Evolutionary conservation across 2,888 invertebrate species (phyloP).

Genomic region (Polydrusus tereticollis): DNA sequence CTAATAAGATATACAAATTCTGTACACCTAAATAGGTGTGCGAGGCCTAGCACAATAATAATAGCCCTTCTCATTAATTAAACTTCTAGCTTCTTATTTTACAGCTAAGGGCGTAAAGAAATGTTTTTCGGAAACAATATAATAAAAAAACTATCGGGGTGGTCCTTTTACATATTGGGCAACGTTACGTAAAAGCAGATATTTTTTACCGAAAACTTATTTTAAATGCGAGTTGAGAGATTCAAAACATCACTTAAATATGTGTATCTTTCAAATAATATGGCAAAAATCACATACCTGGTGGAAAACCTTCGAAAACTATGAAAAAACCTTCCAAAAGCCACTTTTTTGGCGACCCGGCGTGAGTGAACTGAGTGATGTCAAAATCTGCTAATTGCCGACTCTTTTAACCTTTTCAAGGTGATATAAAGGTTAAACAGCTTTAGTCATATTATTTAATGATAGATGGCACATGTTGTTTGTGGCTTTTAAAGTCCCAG

Average conservation of each 20-base stretch:
- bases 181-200: constrained; percentile 22
- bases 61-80: no score
- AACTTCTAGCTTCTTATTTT: no score
- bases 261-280: neutral
- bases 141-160: neutral
- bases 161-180: neutral
- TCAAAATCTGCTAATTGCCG: constrained; percentile 48
- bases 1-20: no score
- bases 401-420: constrained; percentile 51
- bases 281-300: constrained; percentile 24
- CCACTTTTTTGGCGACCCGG: constrained; percentile 31
- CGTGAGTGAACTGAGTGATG: constrained; percentile 30
- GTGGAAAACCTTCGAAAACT: constrained; percentile 14
- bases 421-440: constrained; percentile 44
- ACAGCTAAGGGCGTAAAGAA: neutral
- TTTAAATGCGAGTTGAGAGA: neutral
- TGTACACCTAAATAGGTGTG: no score
- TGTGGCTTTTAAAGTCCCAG: no score
- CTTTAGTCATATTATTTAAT: neutral
- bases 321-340: neutral
- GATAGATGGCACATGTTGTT: no score
- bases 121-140: neutral
- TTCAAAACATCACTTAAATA: neutral
- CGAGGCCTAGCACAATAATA: no score
- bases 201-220: neutral